Conservation (phyloP, 2,797 vertebrate genomes). For the Poecilia wingei region DNA sequence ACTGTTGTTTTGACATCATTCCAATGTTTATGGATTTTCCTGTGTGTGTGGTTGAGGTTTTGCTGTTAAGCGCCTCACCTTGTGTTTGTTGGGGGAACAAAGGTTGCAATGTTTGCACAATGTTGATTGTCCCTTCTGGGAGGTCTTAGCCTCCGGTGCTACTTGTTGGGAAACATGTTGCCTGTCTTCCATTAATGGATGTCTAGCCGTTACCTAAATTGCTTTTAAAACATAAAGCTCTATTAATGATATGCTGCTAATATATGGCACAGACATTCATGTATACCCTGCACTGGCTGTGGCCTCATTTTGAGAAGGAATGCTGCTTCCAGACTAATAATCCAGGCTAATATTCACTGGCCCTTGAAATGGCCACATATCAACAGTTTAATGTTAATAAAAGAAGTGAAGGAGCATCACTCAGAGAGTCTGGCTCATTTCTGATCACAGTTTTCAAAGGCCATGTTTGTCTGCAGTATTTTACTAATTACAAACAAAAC, state of each 20-base stretch:
- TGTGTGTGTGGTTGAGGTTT: constrained; percentile 79
- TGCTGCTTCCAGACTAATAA: constrained; percentile 39
- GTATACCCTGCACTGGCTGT: background rate
- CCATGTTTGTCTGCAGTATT: background rate
- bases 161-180: constrained; percentile 70
- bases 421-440: background rate
- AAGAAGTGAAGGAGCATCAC: background rate
- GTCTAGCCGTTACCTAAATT: constrained; percentile 57
- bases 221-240: constrained; percentile 45
- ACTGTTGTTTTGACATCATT: constrained; percentile 85
- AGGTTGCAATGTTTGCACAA: constrained; percentile 81
- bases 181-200: constrained; percentile 66
- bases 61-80: constrained; percentile 75
- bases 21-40: constrained; percentile 85
- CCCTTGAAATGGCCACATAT: constrained; percentile 45
- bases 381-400: background rate
- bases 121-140: constrained; percentile 78
- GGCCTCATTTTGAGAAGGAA: constrained; percentile 29
- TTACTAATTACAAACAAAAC: background rate
- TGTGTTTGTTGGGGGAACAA: constrained; percentile 76
- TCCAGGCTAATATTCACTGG: constrained; percentile 60
- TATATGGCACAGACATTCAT: constrained; percentile 14
- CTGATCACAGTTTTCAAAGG: background rate
- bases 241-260: constrained; percentile 36
- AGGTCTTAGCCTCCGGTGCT: constrained; percentile 79